A percentile compares a stretch with the other conserved stretches of the same genome.
phyloP scores from a whole-genome alignment of 2,113 vertebrate genomes.

The Laticauda laticaudata region DNA sequence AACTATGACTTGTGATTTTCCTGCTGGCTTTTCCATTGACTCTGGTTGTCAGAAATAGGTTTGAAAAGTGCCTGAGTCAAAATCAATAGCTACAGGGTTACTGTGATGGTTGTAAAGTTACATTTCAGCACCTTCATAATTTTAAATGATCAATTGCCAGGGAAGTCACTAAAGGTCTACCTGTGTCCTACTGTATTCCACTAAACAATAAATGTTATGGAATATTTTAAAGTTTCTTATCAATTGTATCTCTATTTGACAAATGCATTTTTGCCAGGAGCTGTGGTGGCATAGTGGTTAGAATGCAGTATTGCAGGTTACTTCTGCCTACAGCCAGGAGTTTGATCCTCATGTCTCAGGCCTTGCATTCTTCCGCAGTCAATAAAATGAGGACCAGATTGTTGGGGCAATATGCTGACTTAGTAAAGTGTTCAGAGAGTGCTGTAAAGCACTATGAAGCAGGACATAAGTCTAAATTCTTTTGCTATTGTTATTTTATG shows the following conservation, averaged over 20 bases:
- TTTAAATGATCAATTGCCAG: neutral
- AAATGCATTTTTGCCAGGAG: neutral
- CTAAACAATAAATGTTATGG: neutral
- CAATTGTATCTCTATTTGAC: neutral
- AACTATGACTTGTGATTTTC: neutral
- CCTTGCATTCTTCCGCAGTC: neutral
- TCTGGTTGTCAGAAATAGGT: neutral
- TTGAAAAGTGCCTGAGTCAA: too few species aligned
- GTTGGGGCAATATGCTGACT: neutral
- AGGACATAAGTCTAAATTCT: neutral
- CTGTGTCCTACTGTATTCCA: neutral
- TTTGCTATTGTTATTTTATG: neutral
- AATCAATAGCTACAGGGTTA: too few species aligned
- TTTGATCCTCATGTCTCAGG: neutral
- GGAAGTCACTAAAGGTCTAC: neutral
- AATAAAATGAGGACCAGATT: neutral
- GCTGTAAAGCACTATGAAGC: neutral
- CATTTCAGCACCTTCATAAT: neutral
- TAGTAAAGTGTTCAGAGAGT: too few species aligned
- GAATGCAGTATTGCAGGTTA: neutral
- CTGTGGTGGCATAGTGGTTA: neutral
- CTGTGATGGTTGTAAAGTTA: neutral
- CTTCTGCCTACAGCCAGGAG: neutral
- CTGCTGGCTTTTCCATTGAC: neutral
- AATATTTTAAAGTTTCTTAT: neutral